phyloP scores from a whole-genome alignment of 2,888 invertebrate genomes.

The Drosophila percnosoma region DNA sequence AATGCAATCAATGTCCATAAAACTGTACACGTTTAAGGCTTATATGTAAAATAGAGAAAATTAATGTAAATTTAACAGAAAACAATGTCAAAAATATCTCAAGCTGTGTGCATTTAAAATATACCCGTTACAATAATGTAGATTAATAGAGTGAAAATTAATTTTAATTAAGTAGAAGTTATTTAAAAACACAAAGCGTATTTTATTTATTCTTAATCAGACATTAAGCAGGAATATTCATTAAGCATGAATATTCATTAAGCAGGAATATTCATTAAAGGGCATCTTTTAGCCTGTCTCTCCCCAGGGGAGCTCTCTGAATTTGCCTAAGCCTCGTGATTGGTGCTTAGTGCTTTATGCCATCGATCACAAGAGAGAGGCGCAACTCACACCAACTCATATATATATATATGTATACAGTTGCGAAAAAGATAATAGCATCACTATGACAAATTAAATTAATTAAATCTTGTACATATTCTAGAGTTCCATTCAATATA shows the following conservation, averaged over 20 bases:
- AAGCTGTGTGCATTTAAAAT: too few relatives aligned
- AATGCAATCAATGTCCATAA: neutral
- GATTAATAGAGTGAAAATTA: neutral
- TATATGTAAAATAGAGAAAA: neutral
- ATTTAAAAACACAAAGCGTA: neutral
- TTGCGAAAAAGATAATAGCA: neutral
- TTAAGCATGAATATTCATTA: neutral
- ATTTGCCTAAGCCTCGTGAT: neutral
- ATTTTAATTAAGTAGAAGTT: neutral
- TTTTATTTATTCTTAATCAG: neutral
- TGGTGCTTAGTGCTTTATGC: conserved; percentile 44
- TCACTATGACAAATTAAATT: neutral
- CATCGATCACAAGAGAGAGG: conserved; percentile 47
- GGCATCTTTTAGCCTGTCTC: neutral
- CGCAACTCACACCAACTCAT: neutral
- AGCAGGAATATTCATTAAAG: neutral
- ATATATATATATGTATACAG: too few relatives aligned
- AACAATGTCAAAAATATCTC: rapidly evolving
- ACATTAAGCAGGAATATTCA: neutral
- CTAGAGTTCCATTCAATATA: too few relatives aligned
- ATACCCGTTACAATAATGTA: too few relatives aligned
- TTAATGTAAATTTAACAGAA: too few relatives aligned
- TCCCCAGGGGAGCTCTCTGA: neutral
- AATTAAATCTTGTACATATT: too few relatives aligned
- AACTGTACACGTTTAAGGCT: neutral